These are phyloP conservation scores for Chymomyza procnemis DNA, from an alignment of 2,888 invertebrate species.

Conservation along the genomic window DNA sequence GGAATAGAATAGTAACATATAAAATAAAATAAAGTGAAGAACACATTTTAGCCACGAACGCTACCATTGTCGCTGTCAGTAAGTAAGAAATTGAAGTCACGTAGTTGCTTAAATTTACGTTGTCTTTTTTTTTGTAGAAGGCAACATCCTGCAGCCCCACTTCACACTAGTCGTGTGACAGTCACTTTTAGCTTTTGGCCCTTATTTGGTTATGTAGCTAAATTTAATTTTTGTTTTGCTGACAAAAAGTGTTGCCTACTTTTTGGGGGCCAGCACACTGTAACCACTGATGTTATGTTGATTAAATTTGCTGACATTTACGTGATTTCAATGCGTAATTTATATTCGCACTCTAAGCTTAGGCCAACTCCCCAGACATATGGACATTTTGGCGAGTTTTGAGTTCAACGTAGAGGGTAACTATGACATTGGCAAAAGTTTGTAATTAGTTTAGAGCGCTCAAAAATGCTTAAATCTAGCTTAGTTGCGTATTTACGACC, in stretches of 20 bases:
- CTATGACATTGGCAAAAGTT: slow-evolving; percentile 39
- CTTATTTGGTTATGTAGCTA: slow-evolving; percentile 65
- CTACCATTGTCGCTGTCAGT: slow-evolving; percentile 28
- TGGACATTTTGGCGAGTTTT: slow-evolving; percentile 43
- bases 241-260: slow-evolving; percentile 2
- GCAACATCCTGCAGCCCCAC: background rate
- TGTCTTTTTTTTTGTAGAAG: slow-evolving; percentile 23
- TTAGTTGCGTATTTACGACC: background rate
- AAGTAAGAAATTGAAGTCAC: slow-evolving; percentile 67
- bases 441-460: slow-evolving; percentile 63
- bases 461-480: background rate
- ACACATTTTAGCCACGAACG: slow-evolving; percentile 32
- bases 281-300: slow-evolving; percentile 53
- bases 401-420: background rate
- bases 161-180: slow-evolving; percentile 1
- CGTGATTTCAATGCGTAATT: slow-evolving; percentile 70
- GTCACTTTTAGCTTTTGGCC: slow-evolving; percentile 15
- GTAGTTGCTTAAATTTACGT: slow-evolving; percentile 62
- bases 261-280: slow-evolving; percentile 18
- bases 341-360: slow-evolving; percentile 27
- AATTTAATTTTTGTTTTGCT: slow-evolving; percentile 66
- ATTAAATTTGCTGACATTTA: slow-evolving; percentile 68
- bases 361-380: background rate
- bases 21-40: background rate
- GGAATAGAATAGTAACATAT: background rate